Evolutionary conservation across 2,888 invertebrate genomes (phyloP), one percentile per base, ranked within the genome.

Genomic region (Bhutanitis thaidina): DNA sequence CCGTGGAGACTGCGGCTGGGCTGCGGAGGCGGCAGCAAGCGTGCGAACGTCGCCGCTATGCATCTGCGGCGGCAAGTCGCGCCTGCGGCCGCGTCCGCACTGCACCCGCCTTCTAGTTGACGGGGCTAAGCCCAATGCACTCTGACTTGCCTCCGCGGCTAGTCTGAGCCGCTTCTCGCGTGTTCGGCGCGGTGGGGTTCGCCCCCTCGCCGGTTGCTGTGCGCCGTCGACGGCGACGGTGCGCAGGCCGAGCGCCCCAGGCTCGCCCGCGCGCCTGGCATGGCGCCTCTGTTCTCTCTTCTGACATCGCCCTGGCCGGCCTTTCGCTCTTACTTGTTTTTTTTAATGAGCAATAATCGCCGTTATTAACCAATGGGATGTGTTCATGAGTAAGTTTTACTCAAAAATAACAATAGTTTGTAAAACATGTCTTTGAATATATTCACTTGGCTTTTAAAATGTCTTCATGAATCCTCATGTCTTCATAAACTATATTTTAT

Each of bases 141-240:
- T 73, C 72, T 68, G 78, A 72, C 75, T 71, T 67, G 80, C 74
- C 71, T 67, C 71, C 72, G 81, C 82, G 83, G 84, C 82, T 71
- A 71, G 81, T 82, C 84, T 77, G 80, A 77, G 84, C 84, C 86
- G 86, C 84, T 84, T 81, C 80, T 83, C 83, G 76, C 72, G 69
- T 62, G 66, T 62, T 62, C 65, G 67, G 65, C 62, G 60, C 60
- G 60, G 61, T 60, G 62, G 66, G 62, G 59, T 55, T 53, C 58
- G 57, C 60, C 62, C 34, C 67, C 65, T 61, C 67, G 63, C 57
- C 54, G 58, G 57, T 34, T 34, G 34, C 34, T 34, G 34, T 45
- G 55, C 60, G 58, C 61, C 58, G 64, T 49, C 44, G 57, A 60
- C 54, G 63, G 59, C 62, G 65, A 62, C 45, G 51, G 45, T 51